These are phyloP conservation scores for Nothura maculosa DNA, from an alignment of 2,797 vertebrate genomes.

Conservation along the genomic window DNA sequence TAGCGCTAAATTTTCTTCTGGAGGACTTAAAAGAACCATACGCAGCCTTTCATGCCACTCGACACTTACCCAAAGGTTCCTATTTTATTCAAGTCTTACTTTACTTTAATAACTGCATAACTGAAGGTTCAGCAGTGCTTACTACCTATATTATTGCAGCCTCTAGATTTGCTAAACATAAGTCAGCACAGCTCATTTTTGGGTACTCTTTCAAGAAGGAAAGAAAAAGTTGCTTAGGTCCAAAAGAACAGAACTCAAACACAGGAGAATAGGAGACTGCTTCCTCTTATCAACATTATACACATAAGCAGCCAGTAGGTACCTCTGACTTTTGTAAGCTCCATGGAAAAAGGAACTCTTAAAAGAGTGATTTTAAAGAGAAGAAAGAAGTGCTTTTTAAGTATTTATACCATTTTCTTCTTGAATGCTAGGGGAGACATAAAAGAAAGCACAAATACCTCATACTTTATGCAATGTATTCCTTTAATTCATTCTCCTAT, in stretches of 20 bases:
- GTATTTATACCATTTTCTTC: not conserved
- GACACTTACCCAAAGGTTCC: not conserved
- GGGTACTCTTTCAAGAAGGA: not conserved
- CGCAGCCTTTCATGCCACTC: not conserved
- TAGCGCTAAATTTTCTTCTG: not conserved
- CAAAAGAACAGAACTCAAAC: not conserved
- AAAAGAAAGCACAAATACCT: not conserved
- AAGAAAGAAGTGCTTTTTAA: not conserved
- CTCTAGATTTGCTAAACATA: not conserved
- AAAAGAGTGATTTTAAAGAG: not conserved
- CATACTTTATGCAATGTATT: not conserved
- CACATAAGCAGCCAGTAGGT: not conserved
- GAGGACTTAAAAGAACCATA: not conserved
- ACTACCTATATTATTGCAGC: not conserved
- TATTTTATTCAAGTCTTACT: not conserved
- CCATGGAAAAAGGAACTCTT: accelerated
- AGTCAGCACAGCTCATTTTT: not conserved
- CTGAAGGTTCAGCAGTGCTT: not conserved
- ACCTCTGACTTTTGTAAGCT: not conserved
- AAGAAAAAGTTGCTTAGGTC: not conserved
- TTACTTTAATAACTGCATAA: not conserved
- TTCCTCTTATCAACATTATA: not conserved
- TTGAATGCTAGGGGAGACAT: not conserved
- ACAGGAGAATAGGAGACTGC: not conserved
- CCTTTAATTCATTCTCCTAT: not conserved